phyloP scores from a whole-genome alignment of 2,888 invertebrate species.

The Anticlea derivata region DNA sequence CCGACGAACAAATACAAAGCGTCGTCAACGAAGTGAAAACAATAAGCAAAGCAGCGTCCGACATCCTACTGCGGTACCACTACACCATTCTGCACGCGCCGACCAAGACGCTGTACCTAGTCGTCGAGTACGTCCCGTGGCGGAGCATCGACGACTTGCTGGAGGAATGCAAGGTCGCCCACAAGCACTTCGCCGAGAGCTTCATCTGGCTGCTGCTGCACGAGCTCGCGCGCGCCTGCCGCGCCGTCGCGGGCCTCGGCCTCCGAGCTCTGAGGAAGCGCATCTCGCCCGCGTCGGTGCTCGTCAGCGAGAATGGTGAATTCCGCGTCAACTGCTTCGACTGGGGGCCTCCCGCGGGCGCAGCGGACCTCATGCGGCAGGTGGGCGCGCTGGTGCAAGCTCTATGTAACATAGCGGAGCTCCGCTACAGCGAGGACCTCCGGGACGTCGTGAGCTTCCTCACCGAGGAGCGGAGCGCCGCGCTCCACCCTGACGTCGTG shows the following conservation, averaged over 20 bases:
- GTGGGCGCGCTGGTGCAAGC: conserved; percentile 59
- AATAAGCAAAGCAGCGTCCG: conserved; percentile 64
- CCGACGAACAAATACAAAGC: conserved; percentile 72
- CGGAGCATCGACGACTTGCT: conserved; percentile 65
- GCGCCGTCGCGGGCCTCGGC: conserved; percentile 54
- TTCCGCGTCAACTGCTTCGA: conserved; percentile 72
- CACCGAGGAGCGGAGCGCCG: conserved; percentile 56
- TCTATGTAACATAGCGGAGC: conserved; percentile 55
- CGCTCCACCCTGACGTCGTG: conserved; percentile 67
- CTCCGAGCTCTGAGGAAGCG: conserved; percentile 61
- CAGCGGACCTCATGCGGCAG: conserved; percentile 55
- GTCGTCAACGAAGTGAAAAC: conserved; percentile 72
- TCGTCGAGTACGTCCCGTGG: conserved; percentile 73
- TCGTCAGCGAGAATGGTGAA: conserved; percentile 62
- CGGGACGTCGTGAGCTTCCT: conserved; percentile 64
- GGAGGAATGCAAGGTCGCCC: conserved; percentile 56
- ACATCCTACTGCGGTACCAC: conserved; percentile 68
- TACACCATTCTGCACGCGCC: conserved; percentile 76
- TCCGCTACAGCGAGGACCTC: conserved; percentile 70
- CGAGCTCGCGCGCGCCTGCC: conserved; percentile 64
- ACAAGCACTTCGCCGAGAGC: conserved; percentile 62
- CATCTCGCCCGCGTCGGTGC: conserved; percentile 58
- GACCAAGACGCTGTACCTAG: conserved; percentile 76
- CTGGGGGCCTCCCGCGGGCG: conserved; percentile 37
- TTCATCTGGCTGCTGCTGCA: conserved; percentile 73